Base-by-base conservation (phyloP, 1,140 invertebrate species). In the Elymnias hypermnestra region DNA sequence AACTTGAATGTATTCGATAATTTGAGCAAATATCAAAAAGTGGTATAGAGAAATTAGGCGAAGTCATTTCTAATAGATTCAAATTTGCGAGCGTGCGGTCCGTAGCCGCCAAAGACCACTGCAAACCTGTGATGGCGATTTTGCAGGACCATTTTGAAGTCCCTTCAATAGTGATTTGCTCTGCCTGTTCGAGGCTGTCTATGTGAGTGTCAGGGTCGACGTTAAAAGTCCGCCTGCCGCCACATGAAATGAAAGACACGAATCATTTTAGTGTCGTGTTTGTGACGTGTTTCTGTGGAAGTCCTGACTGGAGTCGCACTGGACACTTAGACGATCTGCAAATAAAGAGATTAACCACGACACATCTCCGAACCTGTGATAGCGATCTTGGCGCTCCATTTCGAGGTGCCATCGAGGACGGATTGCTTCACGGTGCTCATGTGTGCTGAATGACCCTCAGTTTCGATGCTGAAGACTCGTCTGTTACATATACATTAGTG, bases 131-230 rank as follows among this genome's bases (percentile, higher is more conserved):
- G 79, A 98, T 96, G 81, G 96, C 96, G 90, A 99, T 97, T 93
- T 99, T 99, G 91, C 97, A 98, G 87, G 97, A 98, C 98, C 98
- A 99, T 90, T 99, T 99, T 81, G 97, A 98, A 73, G 97, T 99
- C 87, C 98, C 98, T 89, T 99, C 98, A 83, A 99, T 94, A 88
- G 99, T 98, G 88, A 94, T 93, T 89, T 94, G 92, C 90, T 99
- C 97, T 65, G 97, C 97, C 88, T 97, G 94, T 89, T 98, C 97
- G 89, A 99, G 93, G 87, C 96, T 96, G 91, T 98, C 97, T 90
- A 97, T 96, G 91, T 99, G 98, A 87, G 95, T 97, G 89, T 98
- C 97, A 88, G 97, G 95, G 89, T 98, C 96, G 90, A 98, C 94
- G 91, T 92, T 92, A 93, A 98, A 98, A 88, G 96, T 97, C 89